A percentile compares a stretch with the other conserved stretches of the same genome.
Conservation (phyloP, 2,888 invertebrate species). For the Argyresthia goedartella region DNA sequence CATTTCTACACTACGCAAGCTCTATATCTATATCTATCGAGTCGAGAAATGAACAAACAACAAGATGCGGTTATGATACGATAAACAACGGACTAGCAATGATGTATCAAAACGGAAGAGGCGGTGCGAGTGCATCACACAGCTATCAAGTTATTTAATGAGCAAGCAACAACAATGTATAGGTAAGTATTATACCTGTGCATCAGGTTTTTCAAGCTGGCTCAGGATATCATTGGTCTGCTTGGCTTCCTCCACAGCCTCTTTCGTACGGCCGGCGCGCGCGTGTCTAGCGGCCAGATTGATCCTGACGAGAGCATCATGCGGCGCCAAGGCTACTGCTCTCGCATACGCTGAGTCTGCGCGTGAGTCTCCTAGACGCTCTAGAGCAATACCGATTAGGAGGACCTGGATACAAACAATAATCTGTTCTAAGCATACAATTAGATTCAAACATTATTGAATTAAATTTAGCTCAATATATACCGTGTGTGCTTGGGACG, state of each 20-base stretch:
- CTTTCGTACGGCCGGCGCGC: slow-evolving; percentile 29
- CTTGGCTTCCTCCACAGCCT: slow-evolving; percentile 20
- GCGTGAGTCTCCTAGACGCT: slow-evolving; percentile 44
- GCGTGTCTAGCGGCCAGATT: slow-evolving; percentile 49
- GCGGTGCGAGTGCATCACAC: too few relatives aligned
- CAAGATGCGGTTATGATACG: too few relatives aligned
- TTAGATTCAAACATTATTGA: background rate
- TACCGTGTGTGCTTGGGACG: slow-evolving; percentile 46
- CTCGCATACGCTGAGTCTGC: slow-evolving; percentile 48
- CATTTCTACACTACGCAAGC: too few relatives aligned
- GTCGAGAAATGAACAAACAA: too few relatives aligned
- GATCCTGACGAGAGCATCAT: slow-evolving; percentile 41
- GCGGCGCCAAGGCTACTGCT: slow-evolving; percentile 34
- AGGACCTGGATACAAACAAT: slow-evolving; percentile 30
- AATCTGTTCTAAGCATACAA: background rate
- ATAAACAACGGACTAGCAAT: too few relatives aligned
- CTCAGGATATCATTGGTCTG: background rate
- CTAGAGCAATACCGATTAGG: slow-evolving; percentile 48
- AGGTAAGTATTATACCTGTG: slow-evolving; percentile 25
- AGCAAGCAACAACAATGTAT: too few relatives aligned
- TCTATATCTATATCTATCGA: too few relatives aligned
- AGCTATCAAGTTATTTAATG: too few relatives aligned
- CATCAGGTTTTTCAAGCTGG: slow-evolving; percentile 27
- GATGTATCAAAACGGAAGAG: too few relatives aligned
- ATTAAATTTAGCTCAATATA: background rate